Evolutionary conservation across 1,140 invertebrate species (phyloP).

Genomic region (Choristoneura fumiferana): DNA sequence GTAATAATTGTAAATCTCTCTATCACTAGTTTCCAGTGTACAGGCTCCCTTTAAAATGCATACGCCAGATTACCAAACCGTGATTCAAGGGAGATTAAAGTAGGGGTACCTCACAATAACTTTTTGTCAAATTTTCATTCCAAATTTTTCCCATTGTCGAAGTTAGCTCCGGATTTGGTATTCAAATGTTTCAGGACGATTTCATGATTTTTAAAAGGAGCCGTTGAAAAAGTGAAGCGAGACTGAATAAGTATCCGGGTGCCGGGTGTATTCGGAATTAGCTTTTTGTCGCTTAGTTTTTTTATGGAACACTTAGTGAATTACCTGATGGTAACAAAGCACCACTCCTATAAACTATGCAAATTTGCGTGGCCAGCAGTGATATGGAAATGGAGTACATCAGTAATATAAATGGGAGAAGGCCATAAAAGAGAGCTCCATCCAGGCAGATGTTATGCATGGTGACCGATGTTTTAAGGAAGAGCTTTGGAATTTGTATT

Average conservation of each 20-base stretch:
- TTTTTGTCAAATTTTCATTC: slow-evolving; percentile 19
- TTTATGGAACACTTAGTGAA: no score
- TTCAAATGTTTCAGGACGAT: slow-evolving; percentile 18
- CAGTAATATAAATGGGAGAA: no score
- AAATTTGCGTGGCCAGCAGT: no score
- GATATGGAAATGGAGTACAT: no score
- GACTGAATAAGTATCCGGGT: background rate
- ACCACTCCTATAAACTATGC: no score
- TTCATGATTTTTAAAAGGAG: slow-evolving; percentile 16
- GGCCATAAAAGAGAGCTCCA: no score
- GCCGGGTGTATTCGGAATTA: no score
- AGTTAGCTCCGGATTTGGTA: slow-evolving; percentile 15
- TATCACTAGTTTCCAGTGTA: background rate
- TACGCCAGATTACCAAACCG: slow-evolving; percentile 2
- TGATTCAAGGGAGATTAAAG: slow-evolving; percentile 8
- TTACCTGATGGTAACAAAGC: no score
- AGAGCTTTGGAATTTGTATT: no score
- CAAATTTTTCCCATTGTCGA: slow-evolving; percentile 7
- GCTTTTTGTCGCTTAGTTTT: no score
- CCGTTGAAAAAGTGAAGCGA: background rate
- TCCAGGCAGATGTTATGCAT: no score
- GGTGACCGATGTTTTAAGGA: no score
- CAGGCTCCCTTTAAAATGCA: background rate
- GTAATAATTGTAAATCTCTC: background rate
- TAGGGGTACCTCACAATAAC: slow-evolving; percentile 15